These are phyloP conservation scores for Allacma fusca DNA, from an alignment of 2,888 invertebrate genomes.

Conservation along the genomic window DNA sequence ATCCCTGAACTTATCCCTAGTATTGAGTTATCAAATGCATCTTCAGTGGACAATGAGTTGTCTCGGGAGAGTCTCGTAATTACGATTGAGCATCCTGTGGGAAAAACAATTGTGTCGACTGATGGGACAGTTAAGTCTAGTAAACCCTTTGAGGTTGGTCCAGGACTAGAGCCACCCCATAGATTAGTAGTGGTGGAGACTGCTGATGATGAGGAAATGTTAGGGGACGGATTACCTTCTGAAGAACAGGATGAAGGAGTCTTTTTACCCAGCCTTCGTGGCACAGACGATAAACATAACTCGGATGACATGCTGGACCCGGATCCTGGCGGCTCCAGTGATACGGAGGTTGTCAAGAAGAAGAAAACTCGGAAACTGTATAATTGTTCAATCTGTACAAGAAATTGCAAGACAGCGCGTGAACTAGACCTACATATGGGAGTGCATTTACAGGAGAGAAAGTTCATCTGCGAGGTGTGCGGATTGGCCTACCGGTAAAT, in stretches of 20 bases:
- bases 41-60: too few relatives aligned
- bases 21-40: not conserved
- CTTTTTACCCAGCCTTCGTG: not conserved
- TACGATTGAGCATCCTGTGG: too few relatives aligned
- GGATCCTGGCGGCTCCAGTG: not conserved
- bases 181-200: too few relatives aligned
- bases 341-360: not conserved
- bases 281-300: not conserved
- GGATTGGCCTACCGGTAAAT: constrained; percentile 67
- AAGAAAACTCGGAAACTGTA: not conserved
- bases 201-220: too few relatives aligned
- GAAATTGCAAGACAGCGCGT: constrained; percentile 28
- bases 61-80: too few relatives aligned
- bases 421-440: constrained; percentile 35
- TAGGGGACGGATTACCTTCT: too few relatives aligned
- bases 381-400: constrained; percentile 30
- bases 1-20: not conserved
- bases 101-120: too few relatives aligned
- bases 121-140: too few relatives aligned
- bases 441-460: constrained; percentile 23
- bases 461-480: constrained; percentile 68
- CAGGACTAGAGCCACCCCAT: too few relatives aligned
- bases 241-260: too few relatives aligned
- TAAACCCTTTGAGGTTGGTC: too few relatives aligned
- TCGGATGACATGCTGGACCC: not conserved